Evolutionary conservation across 2,113 vertebrate genomes (phyloP).

Genomic region (Grallaria varia): DNA sequence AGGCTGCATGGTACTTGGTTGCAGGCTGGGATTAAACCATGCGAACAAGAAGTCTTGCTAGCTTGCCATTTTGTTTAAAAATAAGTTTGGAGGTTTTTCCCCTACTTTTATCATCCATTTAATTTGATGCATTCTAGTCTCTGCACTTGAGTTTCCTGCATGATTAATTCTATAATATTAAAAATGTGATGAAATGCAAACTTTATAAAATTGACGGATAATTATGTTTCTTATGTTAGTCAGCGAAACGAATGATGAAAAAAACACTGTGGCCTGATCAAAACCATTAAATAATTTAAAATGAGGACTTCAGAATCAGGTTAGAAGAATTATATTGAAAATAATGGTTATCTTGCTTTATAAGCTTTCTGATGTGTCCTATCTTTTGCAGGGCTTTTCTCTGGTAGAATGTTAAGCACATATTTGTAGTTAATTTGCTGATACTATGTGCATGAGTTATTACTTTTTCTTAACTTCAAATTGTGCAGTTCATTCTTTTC

Average conservation of each 20-base stretch:
- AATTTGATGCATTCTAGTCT: conserved; percentile 58
- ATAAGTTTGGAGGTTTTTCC: background rate
- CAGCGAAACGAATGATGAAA: conserved; percentile 44
- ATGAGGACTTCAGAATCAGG: conserved; percentile 60
- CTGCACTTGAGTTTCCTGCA: conserved; percentile 48
- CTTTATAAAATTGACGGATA: conserved; percentile 62
- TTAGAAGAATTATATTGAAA: conserved; percentile 68
- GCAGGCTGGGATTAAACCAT: background rate
- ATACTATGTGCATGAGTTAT: conserved; percentile 54
- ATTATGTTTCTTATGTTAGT: conserved; percentile 59
- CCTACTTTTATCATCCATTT: conserved; percentile 33
- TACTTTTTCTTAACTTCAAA: conserved; percentile 63
- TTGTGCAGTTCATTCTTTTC: conserved; percentile 52
- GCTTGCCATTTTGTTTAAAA: conserved; percentile 27
- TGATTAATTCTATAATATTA: conserved; percentile 67
- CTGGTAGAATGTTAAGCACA: conserved; percentile 68
- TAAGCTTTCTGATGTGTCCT: conserved; percentile 61
- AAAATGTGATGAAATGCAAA: conserved; percentile 64
- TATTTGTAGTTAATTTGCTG: conserved; percentile 74
- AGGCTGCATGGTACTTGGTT: background rate
- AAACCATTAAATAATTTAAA: conserved; percentile 69
- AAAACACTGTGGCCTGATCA: conserved; percentile 33
- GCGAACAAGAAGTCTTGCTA: background rate
- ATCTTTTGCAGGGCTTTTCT: conserved; percentile 65
- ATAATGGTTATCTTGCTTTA: conserved; percentile 68